Evolutionary conservation across 2,113 vertebrate species (phyloP).

Genomic region (Chamaetylas fuelleborni): DNA sequence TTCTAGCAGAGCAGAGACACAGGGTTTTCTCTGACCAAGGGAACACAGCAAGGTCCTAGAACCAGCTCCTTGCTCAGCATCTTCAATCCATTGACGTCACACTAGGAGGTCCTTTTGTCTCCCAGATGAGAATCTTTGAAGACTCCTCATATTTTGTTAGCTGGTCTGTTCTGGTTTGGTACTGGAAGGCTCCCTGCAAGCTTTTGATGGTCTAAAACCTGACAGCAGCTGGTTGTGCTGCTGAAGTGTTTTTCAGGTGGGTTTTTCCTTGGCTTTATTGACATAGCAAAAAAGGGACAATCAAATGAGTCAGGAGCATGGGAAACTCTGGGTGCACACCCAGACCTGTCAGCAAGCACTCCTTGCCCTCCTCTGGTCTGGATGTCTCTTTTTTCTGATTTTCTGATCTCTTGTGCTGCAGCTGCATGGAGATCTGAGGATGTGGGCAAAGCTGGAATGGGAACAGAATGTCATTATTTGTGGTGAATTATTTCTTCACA

Average conservation of each 20-base stretch:
- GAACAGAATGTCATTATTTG: conserved; percentile 16
- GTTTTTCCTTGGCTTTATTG: not conserved
- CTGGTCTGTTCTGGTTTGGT: not conserved
- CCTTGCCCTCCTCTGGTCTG: not conserved
- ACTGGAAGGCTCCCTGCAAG: not conserved
- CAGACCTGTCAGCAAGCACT: not conserved
- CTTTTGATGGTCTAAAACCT: not conserved
- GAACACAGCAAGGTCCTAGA: not conserved
- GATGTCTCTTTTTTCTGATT: not conserved
- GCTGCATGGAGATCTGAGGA: not conserved
- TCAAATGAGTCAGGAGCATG: not conserved
- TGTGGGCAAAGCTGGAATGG: conserved; percentile 17
- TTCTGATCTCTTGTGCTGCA: not conserved
- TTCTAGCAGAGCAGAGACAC: not conserved
- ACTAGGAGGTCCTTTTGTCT: not conserved
- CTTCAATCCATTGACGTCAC: not conserved
- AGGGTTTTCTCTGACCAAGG: not conserved
- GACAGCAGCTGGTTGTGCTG: not conserved
- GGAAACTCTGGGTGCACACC: not conserved
- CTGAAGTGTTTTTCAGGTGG: not conserved
- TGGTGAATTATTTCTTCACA: conserved; percentile 7
- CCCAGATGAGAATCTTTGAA: not conserved
- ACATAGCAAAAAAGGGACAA: not conserved
- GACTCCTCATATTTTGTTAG: not conserved
- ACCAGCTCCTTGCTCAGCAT: not conserved